Evolutionary conservation across 1,140 invertebrate species (phyloP), one percentile per base, ranked within the genome.

Genomic region (Pomacea maculata): DNA sequence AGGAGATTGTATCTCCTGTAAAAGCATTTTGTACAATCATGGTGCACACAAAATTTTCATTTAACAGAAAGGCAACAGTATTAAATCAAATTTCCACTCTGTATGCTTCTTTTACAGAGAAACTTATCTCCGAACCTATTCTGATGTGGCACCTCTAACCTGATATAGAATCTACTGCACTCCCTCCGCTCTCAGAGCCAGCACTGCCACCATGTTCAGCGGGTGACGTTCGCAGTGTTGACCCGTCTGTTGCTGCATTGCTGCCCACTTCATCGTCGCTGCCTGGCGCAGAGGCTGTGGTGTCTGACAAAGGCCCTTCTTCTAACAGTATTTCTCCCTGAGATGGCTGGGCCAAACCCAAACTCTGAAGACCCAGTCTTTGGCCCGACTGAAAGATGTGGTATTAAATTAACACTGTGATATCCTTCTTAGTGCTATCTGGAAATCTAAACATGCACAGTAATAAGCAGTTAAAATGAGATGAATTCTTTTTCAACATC

Each of bases 201-300:
- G 88, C 90, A 52, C 88, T 86, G 83, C 87, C 90, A 84, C 86
- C 90, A 90, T 95, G 95, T 89, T 96, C 96, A 6, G 96, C 96
- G 2, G 96, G 96, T 0, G 96, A 97, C 19, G 96, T 97, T 83
- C 96, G 93, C 75, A 98, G 92, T 3, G 96, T 97, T 71, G 96
- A 97, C 57, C 96, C 96, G 91, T 97, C 97, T 7, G 96, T 97
- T 9, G 96, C 97, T 61, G 96, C 96, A 75, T 96, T 97, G 82
- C 96, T 97, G n/a, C 95, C 90, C 65, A 89, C 95, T 92, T 99
- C 97, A 90, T 98, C 97, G 91, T 98, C 97, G 64, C 96, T 97
- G 5, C 96, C 96, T 54, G 94, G 95, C 29, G 95, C 95, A 14
- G 95, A 96, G 12, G 95, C 95, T 25, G 95, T 96, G 1, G 95